Base-by-base conservation (phyloP, 1,140 invertebrate genomes). In the Papilio machaon region DNA sequence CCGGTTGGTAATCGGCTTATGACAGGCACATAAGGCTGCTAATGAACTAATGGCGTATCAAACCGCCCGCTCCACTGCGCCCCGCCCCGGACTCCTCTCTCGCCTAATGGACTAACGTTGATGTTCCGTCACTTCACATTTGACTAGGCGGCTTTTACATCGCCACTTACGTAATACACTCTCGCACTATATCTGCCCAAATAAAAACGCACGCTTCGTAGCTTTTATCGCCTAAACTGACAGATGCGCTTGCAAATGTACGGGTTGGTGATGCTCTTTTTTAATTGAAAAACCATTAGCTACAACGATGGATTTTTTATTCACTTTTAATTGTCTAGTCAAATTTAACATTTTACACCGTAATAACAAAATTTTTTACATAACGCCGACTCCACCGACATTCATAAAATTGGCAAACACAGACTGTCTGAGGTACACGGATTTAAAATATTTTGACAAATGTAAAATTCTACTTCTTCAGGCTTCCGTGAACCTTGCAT, bases 11-110 rank as follows among this genome's bases (percentile, higher is more conserved):
- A 92, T 90, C 89, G 85, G 89, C 90, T 92, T 90, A 91, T 90
- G 89, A 88, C 89, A 88, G 88, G 82, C 87, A 90, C 84, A 89
- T 89, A 88, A 89, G 88, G 86, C 87, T 90, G 84, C 88, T 92
- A 92, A 92, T 94, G 91, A 93, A 94, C 90, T 92, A 94, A 94
- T 93, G 91, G 90, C 90, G 86, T 92, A 94, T 94, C 91, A 92
- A 92, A 89, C 87, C 87, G 87, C 88, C 86, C 85, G 81, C 80
- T 81, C 82, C 84, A 58, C 54, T 58, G 17, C 82, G 76, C 78
- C 67, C 82, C 81, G 73, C 86, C 81, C 82, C 85, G 79, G 84
- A 30, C 80, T 70, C 73, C 73, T 54, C 85, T 85, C 85, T 84
- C 82, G 84, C 83, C 87, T 94, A 94, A 94, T 94, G 92, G 92